Base-by-base conservation (phyloP, 2,797 vertebrate species). In the Enteromius viviparus region DNA sequence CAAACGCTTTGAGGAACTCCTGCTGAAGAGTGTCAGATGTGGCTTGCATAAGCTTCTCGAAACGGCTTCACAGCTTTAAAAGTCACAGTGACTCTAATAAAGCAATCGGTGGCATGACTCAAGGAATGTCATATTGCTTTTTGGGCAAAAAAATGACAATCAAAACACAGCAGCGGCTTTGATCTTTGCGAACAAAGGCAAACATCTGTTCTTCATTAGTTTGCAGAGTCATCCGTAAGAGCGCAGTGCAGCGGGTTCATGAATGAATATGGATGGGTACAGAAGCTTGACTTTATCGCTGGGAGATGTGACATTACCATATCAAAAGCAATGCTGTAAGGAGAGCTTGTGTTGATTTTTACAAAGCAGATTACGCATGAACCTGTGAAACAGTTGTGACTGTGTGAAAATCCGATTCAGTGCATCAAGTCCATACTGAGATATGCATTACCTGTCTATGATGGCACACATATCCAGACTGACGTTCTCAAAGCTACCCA, bases 381-480 rank as follows among this genome's bases (percentile, higher is more conserved):
- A 62, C 42, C 34, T 45, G 74, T 42, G 21, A 34, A 49, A 51
- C 51, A 34, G 9, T 74, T 72, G 29, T 53, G 32, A 21, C 8
- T 71, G 14, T 40, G 37, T 76, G 53, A 37, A 40, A 76, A 58
- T 58, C 42, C 37, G 58, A 60, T 42, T 60, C 34, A 62, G 53
- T 29, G 32, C 26, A 26, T 26, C 11, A 45, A 45, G 17, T 58
- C 14, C 53, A 37, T 53, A 42, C 55, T 21, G 4, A 62, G 47
- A 53, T 37, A 37, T 83, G 4, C 1, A 26, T 72, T 93, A 99
- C 98, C 98, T 96, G 95, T 99, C 98, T 89, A 98, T 95, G 65
- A 99, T 97, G 87, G 97, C 98, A 55, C 98, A 99, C 97, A 98
- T 98, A 82, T 99, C 97, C 85, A 99, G 94, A 92, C 95, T 99